These are phyloP conservation scores for Geopemphigus sp. DNA, from an alignment of 1,140 invertebrate species.

Conservation along the genomic window DNA sequence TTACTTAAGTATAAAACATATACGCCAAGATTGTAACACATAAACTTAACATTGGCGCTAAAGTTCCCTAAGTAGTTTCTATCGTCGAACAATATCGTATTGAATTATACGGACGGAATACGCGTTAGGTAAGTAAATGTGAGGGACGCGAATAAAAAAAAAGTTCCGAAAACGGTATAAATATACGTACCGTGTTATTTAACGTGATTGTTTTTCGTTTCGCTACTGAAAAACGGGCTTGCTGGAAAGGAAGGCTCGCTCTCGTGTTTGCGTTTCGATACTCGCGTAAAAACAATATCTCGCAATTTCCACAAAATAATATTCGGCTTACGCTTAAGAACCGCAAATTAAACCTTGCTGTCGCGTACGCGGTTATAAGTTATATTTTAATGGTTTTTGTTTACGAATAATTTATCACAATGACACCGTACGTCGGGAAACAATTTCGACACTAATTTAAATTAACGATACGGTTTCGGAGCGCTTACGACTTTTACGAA, in stretches of 20 bases:
- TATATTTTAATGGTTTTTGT: slow-evolving; percentile 9
- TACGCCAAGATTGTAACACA: not conserved
- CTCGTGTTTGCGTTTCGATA: not conserved
- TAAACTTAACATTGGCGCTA: not conserved
- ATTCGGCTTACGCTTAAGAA: not conserved
- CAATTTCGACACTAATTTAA: slow-evolving; percentile 25
- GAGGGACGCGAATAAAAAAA: too few relatives aligned
- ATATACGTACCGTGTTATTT: too few relatives aligned
- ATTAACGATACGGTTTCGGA: slow-evolving; percentile 7
- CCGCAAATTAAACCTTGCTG: not conserved
- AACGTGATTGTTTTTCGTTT: too few relatives aligned
- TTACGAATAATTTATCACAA: slow-evolving; percentile 23
- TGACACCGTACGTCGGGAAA: not conserved
- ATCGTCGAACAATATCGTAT: too few relatives aligned
- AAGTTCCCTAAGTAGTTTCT: not conserved
- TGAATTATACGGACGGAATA: too few relatives aligned
- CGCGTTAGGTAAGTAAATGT: too few relatives aligned
- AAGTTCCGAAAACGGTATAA: too few relatives aligned
- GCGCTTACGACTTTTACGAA: not conserved
- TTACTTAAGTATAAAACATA: not conserved
- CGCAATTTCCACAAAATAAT: not conserved
- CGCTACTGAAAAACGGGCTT: too few relatives aligned
- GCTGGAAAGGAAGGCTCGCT: too few relatives aligned
- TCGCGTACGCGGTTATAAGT: not conserved
- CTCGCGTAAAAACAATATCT: not conserved